Base-by-base conservation (phyloP, 2,888 invertebrate species). In the Eretmocerus hayati region DNA sequence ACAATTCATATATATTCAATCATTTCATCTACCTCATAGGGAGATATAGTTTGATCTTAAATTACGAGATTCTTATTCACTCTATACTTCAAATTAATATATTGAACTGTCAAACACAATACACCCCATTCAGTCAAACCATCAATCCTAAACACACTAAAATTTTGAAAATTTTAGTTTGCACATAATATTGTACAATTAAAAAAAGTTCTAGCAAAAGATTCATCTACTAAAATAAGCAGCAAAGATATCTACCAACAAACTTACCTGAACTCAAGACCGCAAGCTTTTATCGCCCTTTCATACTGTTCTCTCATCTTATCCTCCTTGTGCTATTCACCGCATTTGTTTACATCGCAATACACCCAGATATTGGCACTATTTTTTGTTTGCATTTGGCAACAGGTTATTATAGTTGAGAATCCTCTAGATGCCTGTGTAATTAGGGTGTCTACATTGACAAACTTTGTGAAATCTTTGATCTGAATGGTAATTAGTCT, bases 321-420 rank as follows among this genome's bases (percentile, higher is more conserved):
- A 58, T 90, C 85, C 56, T 88, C 86, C 38, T 81, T 76, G 65
- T 84, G 79, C 46, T 84, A 80, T 43, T 83, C 71, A 72, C 89
- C 90, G 63, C 88, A 83, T 73, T 91, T 90, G 71, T 88, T 88
- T 65, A 96, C 80, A n/a, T n/a, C n/a, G 77, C 91, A 97, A 76
- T 95, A 93, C 63, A 96, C 85, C 99, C 99, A 99, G 53, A 99
- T 81, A 75, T 99, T 97, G 64, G 96, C 92, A 59, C 95, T 95
- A 62, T n/a, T n/a, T n/a, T n/a, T n/a, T n/a, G n/a, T n/a, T n/a
- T n/a, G n/a, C n/a, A n/a, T n/a, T n/a, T n/a, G n/a, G n/a, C n/a
- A n/a, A n/a, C n/a, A n/a, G n/a, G n/a, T n/a, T n/a, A n/a, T n/a
- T n/a, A n/a, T n/a, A n/a, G n/a, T n/a, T n/a, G n/a, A n/a, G n/a